A percentile compares a stretch with the other conserved stretches of the same genome.
phyloP scores from a whole-genome alignment of 2,888 invertebrate species.

The Hemithea aestivaria region DNA sequence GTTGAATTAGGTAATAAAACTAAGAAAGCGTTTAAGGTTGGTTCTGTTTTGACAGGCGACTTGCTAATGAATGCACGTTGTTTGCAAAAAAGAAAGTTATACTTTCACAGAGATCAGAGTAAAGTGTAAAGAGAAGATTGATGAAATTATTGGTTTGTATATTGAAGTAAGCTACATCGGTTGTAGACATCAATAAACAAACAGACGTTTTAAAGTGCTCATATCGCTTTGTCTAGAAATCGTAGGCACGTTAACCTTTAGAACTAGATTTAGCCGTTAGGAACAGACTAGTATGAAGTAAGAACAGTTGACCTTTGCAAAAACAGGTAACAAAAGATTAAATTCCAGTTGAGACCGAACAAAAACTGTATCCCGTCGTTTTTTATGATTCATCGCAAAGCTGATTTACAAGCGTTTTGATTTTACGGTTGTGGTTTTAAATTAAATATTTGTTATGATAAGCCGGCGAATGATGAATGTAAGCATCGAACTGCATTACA shows the following conservation, averaged over 20 bases:
- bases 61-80: conserved; percentile 42
- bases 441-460: conserved; percentile 1
- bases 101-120: conserved; percentile 52
- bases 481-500: conserved; percentile 1
- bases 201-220: background rate
- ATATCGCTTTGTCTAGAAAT: conserved; percentile 5
- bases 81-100: conserved; percentile 54
- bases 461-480: background rate
- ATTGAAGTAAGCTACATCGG: conserved; percentile 19
- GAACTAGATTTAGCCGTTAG: conserved; percentile 28
- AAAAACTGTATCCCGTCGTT: conserved; percentile 10
- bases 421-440: conserved; percentile 3
- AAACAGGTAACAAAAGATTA: conserved; percentile 25
- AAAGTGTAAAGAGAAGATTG: conserved; percentile 30
- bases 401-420: background rate
- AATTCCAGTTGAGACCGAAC: conserved; percentile 14
- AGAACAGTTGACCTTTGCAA: conserved; percentile 35
- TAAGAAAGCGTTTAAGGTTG: conserved; percentile 28
- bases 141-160: conserved; percentile 30
- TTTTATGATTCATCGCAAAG: conserved; percentile 4
- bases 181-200: conserved; percentile 5
- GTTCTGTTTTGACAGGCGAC: conserved; percentile 34
- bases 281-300: conserved; percentile 25
- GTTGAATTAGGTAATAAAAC: conserved; percentile 22
- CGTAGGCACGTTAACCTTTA: conserved; percentile 21